These are phyloP conservation scores for Excalfactoria chinensis DNA, from an alignment of 2,113 vertebrate species.

Conservation along the genomic window DNA sequence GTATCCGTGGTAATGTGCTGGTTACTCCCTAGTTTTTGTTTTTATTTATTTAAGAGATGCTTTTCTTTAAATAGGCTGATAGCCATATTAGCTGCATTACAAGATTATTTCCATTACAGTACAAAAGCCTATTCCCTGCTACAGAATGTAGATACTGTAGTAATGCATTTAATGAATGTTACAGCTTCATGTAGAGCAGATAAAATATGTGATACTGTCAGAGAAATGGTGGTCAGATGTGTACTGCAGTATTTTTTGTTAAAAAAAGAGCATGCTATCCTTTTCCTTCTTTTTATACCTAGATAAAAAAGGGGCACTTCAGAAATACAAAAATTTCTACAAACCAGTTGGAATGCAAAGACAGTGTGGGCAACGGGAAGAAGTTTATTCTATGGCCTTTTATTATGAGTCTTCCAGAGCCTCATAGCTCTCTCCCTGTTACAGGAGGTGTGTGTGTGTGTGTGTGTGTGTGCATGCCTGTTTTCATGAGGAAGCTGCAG, in stretches of 20 bases:
- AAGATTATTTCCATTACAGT: not conserved
- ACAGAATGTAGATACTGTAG: not conserved
- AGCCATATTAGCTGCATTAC: not conserved
- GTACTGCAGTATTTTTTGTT: not conserved
- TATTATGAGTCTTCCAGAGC: not conserved
- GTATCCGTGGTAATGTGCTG: not conserved
- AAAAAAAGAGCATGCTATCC: not conserved
- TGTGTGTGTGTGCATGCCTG: accelerated
- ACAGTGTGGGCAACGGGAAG: accelerated
- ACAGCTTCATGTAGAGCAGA: not conserved
- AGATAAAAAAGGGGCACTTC: not conserved
- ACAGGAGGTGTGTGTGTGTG: not conserved
- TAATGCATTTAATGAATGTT: not conserved
- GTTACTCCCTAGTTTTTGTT: not conserved
- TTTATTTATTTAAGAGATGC: not conserved
- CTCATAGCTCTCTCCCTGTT: not conserved
- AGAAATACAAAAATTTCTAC: not conserved
- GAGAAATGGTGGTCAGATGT: not conserved
- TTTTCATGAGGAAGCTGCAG: not conserved
- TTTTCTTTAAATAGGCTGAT: not conserved
- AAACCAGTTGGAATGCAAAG: not conserved
- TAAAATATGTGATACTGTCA: not conserved
- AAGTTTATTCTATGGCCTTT: not conserved
- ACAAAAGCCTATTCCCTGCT: not conserved
- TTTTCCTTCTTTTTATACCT: not conserved